Evolutionary conservation across 2,113 vertebrate genomes (phyloP).

Genomic region (Dipodomys merriami): DNA sequence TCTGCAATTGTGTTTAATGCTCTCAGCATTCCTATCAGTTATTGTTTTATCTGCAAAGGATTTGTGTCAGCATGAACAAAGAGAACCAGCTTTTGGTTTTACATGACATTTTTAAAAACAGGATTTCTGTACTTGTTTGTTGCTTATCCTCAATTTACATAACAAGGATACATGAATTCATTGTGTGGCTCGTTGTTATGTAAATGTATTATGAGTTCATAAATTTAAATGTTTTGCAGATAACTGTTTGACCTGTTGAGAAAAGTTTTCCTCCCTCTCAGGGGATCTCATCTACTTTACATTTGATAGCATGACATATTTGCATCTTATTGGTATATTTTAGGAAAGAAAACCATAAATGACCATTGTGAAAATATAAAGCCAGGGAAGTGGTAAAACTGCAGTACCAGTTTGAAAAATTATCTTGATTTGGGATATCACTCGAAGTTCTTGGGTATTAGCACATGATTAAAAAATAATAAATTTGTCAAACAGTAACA

Average conservation of each 20-base stretch:
- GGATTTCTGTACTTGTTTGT: constrained; percentile 29
- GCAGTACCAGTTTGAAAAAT: constrained; percentile 65
- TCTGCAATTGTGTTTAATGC: background rate
- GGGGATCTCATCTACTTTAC: constrained; percentile 60
- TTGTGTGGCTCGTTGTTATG: constrained; percentile 57
- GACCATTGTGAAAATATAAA: constrained; percentile 52
- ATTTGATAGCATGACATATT: constrained; percentile 65
- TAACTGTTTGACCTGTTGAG: constrained; percentile 66
- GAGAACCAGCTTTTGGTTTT: background rate
- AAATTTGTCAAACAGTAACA: background rate
- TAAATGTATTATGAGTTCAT: constrained; percentile 70
- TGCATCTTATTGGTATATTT: constrained; percentile 61
- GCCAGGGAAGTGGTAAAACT: constrained; percentile 53
- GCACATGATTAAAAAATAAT: background rate
- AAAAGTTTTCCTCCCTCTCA: background rate
- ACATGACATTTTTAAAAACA: constrained; percentile 36
- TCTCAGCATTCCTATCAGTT: background rate
- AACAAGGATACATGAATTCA: constrained; percentile 51
- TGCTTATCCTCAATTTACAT: constrained; percentile 44
- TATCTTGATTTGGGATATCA: constrained; percentile 20
- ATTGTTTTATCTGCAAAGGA: constrained; percentile 31
- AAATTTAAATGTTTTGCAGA: constrained; percentile 65
- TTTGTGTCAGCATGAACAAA: background rate
- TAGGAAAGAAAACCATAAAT: constrained; percentile 14
- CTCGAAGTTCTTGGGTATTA: constrained; percentile 35